These are phyloP conservation scores for Hesperophylax magnus DNA, from an alignment of 1,140 invertebrate genomes.

Conservation along the genomic window DNA sequence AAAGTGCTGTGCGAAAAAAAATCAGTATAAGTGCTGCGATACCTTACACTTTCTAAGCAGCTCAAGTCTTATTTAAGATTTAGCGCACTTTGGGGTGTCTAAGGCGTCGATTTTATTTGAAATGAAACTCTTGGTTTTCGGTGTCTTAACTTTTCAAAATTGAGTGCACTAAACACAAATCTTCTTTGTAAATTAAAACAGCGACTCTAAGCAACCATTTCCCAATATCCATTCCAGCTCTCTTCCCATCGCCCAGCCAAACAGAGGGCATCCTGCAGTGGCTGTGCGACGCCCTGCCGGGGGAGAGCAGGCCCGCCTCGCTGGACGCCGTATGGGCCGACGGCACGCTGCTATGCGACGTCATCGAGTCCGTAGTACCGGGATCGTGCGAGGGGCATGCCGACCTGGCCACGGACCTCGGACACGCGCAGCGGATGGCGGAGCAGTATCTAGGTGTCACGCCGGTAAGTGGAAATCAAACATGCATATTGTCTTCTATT, in stretches of 20 bases:
- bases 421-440: constrained; percentile 72
- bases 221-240: constrained; percentile 60
- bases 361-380: constrained; percentile 70
- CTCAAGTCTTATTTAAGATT: no score
- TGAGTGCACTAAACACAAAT: no score
- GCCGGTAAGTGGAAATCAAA: constrained; percentile 63
- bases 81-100: no score
- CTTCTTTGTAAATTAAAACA: no score
- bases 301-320: constrained; percentile 60
- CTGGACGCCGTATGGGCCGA: constrained; percentile 71
- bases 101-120: no score
- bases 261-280: constrained; percentile 65
- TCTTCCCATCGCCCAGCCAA: constrained; percentile 66
- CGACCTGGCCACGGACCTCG: constrained; percentile 67
- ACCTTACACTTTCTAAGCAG: no score
- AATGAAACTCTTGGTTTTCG: no score
- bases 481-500: no score
- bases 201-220: no score
- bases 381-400: constrained; percentile 71
- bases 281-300: constrained; percentile 64
- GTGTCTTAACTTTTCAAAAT: no score
- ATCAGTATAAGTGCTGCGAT: no score
- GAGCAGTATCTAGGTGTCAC: constrained; percentile 72
- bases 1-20: no score
- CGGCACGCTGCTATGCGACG: constrained; percentile 72